Conservation (phyloP, 1,140 invertebrate species). For the Drosophila carrolli region DNA sequence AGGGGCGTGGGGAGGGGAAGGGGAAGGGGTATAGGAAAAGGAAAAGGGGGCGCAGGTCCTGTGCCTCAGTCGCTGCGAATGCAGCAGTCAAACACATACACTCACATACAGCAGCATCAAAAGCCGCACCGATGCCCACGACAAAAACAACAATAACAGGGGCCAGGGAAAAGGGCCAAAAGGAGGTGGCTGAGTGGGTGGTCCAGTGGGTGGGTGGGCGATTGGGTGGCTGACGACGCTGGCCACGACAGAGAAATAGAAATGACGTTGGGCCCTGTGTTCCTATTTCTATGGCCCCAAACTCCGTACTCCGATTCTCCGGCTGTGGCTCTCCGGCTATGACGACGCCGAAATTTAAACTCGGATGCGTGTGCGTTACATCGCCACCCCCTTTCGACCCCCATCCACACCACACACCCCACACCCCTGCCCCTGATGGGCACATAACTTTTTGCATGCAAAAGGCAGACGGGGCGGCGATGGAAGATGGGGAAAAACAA, state of each 20-base stretch:
- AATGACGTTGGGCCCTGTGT: conserved; percentile 55
- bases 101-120: conserved; percentile 39
- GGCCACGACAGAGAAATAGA: conserved; percentile 64
- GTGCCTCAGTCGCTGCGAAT: conserved; percentile 44
- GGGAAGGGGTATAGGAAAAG: neutral
- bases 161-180: conserved; percentile 10
- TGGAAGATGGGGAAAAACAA: conserved; percentile 1
- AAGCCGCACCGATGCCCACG: conserved; percentile 54
- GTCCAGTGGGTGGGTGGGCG: neutral
- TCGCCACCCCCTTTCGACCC: neutral
- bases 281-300: conserved; percentile 44
- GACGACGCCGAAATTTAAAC: conserved; percentile 67
- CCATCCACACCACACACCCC: neutral
- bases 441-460: conserved; percentile 73
- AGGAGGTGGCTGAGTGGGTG: conserved; percentile 12
- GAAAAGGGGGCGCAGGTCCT: conserved; percentile 10
- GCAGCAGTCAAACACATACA: conserved; percentile 32
- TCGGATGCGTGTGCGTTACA: conserved; percentile 72
- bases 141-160: conserved; percentile 48
- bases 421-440: conserved; percentile 18
- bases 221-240: conserved; percentile 37
- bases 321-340: conserved; percentile 50
- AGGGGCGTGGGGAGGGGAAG: neutral
- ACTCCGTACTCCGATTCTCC: conserved; percentile 26
- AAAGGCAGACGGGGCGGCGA: conserved; percentile 7